Evolutionary conservation across 1,140 invertebrate genomes (phyloP).

Genomic region (Pristionchus pacificus): DNA sequence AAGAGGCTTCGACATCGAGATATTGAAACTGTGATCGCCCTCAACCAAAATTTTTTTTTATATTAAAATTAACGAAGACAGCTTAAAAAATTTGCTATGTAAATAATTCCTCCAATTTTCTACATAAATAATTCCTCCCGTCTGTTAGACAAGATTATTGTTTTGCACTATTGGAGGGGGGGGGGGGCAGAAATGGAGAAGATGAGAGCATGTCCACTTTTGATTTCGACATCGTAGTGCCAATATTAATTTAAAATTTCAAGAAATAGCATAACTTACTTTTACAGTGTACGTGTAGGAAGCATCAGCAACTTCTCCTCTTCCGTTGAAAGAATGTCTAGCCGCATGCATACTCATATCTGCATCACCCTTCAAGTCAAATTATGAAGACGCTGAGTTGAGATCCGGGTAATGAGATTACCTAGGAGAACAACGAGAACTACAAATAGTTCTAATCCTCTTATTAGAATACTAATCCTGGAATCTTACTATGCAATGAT

Average conservation of each 20-base stretch:
- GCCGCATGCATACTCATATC: slow-evolving; percentile 43
- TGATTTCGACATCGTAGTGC: not conserved
- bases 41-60: slow-evolving; percentile 12
- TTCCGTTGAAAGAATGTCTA: slow-evolving; percentile 49
- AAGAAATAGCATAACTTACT: slow-evolving; percentile 17
- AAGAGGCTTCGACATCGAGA: slow-evolving; percentile 45
- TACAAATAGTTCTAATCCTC: too few species aligned
- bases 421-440: too few species aligned
- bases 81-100: too few species aligned
- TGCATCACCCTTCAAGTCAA: slow-evolving; percentile 48
- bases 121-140: not conserved
- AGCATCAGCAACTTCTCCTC: slow-evolving; percentile 44
- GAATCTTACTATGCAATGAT: too few species aligned
- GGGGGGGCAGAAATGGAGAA: not conserved
- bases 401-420: too few species aligned
- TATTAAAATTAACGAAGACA: too few species aligned
- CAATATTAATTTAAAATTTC: slow-evolving; percentile 5
- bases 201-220: not conserved
- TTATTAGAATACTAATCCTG: too few species aligned
- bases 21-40: slow-evolving; percentile 44
- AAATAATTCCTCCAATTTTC: not conserved
- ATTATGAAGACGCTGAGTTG: too few species aligned
- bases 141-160: not conserved
- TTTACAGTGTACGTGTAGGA: slow-evolving; percentile 46
- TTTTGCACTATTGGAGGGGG: not conserved